These are phyloP conservation scores for Caerostris extrusa DNA, from an alignment of 1,140 invertebrate species.

Conservation along the genomic window DNA sequence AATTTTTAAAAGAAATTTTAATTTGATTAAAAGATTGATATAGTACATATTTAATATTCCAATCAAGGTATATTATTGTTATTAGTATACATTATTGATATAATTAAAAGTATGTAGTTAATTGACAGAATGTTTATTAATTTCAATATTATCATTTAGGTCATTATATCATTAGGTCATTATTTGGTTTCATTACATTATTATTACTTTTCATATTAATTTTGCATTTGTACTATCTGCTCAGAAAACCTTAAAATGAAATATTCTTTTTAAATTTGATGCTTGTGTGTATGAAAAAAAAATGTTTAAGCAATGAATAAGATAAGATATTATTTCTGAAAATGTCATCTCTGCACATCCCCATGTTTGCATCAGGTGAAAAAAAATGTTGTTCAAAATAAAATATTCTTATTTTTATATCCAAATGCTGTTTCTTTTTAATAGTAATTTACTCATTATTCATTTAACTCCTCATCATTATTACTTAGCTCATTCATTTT, in stretches of 20 bases:
- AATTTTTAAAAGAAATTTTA: too few relatives aligned
- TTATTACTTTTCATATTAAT: not conserved
- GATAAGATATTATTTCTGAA: constrained; percentile 37
- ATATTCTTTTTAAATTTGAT: constrained; percentile 11
- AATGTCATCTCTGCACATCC: constrained; percentile 55
- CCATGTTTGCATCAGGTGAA: constrained; percentile 63
- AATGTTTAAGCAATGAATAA: constrained; percentile 18
- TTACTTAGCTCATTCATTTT: too few relatives aligned
- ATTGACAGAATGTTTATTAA: too few relatives aligned
- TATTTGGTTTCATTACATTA: not conserved
- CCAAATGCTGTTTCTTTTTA: not conserved
- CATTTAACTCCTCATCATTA: too few relatives aligned
- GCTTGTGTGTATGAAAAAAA: constrained; percentile 18
- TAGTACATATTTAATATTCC: too few relatives aligned
- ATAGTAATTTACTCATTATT: not conserved
- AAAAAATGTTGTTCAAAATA: constrained; percentile 55
- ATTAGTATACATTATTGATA: too few relatives aligned
- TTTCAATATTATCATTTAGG: too few relatives aligned
- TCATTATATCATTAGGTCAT: too few relatives aligned
- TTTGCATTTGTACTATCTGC: constrained; percentile 27
- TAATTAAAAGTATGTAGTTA: too few relatives aligned
- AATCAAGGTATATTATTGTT: too few relatives aligned
- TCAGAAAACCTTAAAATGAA: constrained; percentile 10
- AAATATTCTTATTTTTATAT: constrained; percentile 75
- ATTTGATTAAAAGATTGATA: too few relatives aligned